A percentile compares a stretch with the other conserved stretches of the same genome.
Conservation (phyloP, 2,888 invertebrate genomes). For the Tenthredo amoena region DNA sequence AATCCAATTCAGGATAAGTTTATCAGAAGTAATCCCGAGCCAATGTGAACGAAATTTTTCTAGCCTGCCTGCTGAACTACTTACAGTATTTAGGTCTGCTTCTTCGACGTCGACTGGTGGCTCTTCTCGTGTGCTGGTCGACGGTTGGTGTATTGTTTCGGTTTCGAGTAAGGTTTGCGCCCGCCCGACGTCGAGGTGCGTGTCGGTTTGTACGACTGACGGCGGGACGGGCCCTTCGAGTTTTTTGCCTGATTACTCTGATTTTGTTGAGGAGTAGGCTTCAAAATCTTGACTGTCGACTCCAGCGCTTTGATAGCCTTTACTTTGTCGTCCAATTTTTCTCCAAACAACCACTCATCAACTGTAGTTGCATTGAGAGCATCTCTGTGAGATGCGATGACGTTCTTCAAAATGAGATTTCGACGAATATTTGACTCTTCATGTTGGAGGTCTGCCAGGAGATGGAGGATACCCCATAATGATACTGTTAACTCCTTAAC, state of each 20-base stretch:
- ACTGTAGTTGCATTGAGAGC: no score
- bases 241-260: slow-evolving; percentile 6
- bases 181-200: neutral
- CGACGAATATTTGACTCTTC: no score
- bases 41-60: slow-evolving; percentile 55
- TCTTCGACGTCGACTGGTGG: neutral
- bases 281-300: slow-evolving; percentile 47
- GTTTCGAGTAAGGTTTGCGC: neutral
- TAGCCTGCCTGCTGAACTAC: slow-evolving; percentile 59
- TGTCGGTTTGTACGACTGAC: neutral
- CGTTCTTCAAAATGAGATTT: no score
- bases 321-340: no score
- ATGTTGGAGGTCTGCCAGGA: no score
- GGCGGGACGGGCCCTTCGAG: slow-evolving; percentile 11
- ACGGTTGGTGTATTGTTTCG: neutral
- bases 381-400: no score
- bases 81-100: slow-evolving; percentile 56
- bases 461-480: no score
- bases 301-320: slow-evolving; percentile 55
- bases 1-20: no score
- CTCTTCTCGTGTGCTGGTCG: neutral
- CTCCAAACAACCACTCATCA: no score
- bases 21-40: no score
- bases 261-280: slow-evolving; percentile 20
- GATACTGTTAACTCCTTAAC: no score